Percentiles rank a stretch among this genome's conserved stretches.
These are phyloP conservation scores for Clepsis dumicolana DNA, from an alignment of 2,888 invertebrate genomes.

Conservation along the genomic window DNA sequence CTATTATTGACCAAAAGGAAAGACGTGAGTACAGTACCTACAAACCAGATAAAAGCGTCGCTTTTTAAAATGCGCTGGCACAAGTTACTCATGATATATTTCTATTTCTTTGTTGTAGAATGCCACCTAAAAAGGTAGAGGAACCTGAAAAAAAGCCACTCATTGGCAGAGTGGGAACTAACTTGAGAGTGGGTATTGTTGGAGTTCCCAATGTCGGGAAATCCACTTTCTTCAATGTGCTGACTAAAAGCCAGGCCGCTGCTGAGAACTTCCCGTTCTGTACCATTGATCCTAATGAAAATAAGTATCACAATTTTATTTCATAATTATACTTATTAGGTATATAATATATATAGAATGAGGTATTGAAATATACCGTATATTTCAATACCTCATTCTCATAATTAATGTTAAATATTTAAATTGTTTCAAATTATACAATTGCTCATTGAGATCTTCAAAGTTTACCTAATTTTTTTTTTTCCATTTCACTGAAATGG, in stretches of 20 bases:
- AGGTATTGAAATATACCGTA: not conserved
- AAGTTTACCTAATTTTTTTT: too few species aligned
- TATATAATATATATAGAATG: not conserved
- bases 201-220: constrained; percentile 99
- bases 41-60: too few species aligned
- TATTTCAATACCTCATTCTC: too few species aligned
- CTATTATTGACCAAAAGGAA: too few species aligned
- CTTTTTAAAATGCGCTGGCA: too few species aligned
- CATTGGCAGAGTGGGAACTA: constrained; percentile 98
- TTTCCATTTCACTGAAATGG: too few species aligned
- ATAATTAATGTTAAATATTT: too few species aligned
- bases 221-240: constrained; percentile 99
- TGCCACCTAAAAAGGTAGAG: constrained; percentile 96
- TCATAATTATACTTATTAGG: not conserved
- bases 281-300: constrained; percentile 99
- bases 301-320: constrained; percentile 91
- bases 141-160: constrained; percentile 95
- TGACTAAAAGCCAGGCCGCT: constrained; percentile 98
- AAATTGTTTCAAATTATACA: too few species aligned
- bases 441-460: too few species aligned
- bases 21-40: too few species aligned
- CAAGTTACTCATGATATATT: not conserved
- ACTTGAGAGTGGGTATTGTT: constrained; percentile 98
- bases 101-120: constrained; percentile 65
- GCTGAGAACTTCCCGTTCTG: constrained; percentile 99